A percentile compares a stretch with the other conserved stretches of the same genome.
These are phyloP conservation scores for Gila orcuttii DNA, from an alignment of 2,113 vertebrate species.

Conservation along the genomic window DNA sequence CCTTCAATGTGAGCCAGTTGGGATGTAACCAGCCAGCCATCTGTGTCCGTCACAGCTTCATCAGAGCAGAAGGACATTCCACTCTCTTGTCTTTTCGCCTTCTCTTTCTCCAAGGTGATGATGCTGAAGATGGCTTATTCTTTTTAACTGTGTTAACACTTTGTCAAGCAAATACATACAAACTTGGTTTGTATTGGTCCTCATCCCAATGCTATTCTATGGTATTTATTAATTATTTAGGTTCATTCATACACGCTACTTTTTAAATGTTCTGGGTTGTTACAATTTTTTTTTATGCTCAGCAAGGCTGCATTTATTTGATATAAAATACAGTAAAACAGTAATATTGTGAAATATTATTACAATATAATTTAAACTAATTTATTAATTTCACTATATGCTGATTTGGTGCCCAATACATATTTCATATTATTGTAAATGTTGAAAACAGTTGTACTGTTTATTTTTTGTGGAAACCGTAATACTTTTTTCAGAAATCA, in stretches of 20 bases:
- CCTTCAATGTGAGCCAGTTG: constrained; percentile 48
- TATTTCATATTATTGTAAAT: neutral
- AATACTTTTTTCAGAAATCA: neutral
- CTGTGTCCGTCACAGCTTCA: constrained; percentile 49
- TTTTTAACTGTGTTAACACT: constrained; percentile 44
- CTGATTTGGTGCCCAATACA: neutral
- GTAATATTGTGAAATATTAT: neutral
- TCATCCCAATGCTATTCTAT: neutral
- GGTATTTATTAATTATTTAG: neutral
- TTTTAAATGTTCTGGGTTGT: neutral
- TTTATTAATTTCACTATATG: neutral
- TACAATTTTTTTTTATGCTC: neutral
- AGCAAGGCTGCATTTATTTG: neutral
- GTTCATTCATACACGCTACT: neutral
- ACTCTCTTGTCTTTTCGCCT: neutral
- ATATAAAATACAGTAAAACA: neutral
- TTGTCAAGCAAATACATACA: constrained; percentile 10
- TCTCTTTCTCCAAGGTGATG: constrained; percentile 34
- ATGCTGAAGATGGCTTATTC: constrained; percentile 33
- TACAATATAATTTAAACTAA: too few species aligned
- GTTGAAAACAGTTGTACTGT: neutral
- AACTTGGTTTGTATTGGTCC: neutral
- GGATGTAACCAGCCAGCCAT: constrained; percentile 36
- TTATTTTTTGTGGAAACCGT: neutral
- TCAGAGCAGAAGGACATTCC: constrained; percentile 43